These are phyloP conservation scores for Premnoplex brunnescens DNA, from an alignment of 2,797 vertebrate species.

Conservation along the genomic window DNA sequence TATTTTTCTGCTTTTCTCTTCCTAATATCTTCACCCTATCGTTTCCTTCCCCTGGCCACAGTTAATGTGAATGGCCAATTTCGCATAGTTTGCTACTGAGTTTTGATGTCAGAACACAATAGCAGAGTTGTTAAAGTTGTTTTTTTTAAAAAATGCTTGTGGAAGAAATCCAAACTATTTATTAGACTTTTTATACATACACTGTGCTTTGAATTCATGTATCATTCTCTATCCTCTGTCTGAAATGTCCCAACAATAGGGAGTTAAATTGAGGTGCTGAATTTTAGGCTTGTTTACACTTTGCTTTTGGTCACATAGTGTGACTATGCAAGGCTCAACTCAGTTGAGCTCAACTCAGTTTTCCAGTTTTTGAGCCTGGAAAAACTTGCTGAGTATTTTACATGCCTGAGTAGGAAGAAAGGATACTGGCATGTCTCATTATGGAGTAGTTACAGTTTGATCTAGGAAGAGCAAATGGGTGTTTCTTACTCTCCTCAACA, in stretches of 20 bases:
- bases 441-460: neutral
- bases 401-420: neutral
- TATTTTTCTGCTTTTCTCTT: neutral
- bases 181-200: neutral
- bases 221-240: neutral
- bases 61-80: neutral
- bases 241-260: neutral
- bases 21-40: neutral
- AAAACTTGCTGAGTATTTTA: neutral
- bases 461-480: neutral
- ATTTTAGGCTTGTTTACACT: neutral
- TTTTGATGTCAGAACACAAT: neutral
- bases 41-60: neutral
- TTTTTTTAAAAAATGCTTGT: neutral
- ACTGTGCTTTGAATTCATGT: neutral
- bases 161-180: neutral
- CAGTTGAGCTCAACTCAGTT: too few relatives aligned
- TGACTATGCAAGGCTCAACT: neutral
- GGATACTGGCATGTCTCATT: neutral
- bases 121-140: neutral
- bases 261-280: neutral
- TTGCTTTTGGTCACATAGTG: neutral
- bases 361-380: neutral
- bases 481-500: neutral
- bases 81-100: neutral